Evolutionary conservation across 2,888 invertebrate genomes (phyloP), one percentile per base, ranked within the genome.

Genomic region (Ochlodes sylvanus): DNA sequence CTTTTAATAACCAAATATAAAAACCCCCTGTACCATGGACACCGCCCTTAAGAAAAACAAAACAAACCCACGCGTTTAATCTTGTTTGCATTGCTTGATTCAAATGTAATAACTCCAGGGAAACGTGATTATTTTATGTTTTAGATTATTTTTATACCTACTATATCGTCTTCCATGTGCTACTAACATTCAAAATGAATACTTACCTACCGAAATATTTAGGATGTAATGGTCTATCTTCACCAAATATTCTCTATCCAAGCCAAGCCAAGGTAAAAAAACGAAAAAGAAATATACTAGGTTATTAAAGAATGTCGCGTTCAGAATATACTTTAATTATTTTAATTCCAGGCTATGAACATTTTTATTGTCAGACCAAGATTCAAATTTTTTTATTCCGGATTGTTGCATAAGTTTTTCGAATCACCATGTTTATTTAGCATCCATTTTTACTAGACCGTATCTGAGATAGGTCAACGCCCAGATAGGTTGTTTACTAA

Each of bases 401-500:
- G 38, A 47, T 15, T 47, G 6, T 47, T 47, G 15, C 15, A 17
- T 21, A 12, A n/a, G 19, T 10, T 10, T 19, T 52, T 52, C 14
- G 52, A 21, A 61, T n/a, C 62, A 65, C 12, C 58, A 19, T 58
- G 57, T 65, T 52, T 38, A 52, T 5, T 15, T 41, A 9, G 3
- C 17, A 7, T 9, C 44, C 1, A 15, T 27, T 44, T 47, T 56
- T 47, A 57, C 27, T 55, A 56, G 56, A 64, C 47, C 47, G 47
- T 56, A 7, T 17, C 60, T 9, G 21, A 57, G 57, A 57, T 64
- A 57, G 57, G 47, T 56, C 38, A 64, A 64, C 38, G 57, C 2
- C 64, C 64, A 21, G 64, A 57, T 57, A 50, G 38, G 21, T 47
- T 32, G 57, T 57, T 57, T 64, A 38, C 47, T 63, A 64, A 64